Evolutionary conservation across 53 echinoderm and acorn worm genomes (phyloP).

Genomic region (Holothuria scabra): DNA sequence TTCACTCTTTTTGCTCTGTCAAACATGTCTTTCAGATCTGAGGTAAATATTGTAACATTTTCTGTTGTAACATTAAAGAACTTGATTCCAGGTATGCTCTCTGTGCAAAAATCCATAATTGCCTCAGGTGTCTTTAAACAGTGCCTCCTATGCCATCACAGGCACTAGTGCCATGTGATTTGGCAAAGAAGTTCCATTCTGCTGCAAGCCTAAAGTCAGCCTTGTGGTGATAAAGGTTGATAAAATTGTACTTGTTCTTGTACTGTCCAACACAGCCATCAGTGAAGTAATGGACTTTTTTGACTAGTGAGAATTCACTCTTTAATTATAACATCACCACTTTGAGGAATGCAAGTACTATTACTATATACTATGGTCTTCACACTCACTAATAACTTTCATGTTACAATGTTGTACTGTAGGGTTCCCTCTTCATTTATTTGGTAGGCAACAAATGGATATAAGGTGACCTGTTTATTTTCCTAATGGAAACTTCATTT

Average conservation of each 20-base stretch:
- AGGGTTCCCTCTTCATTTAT: constrained; percentile 47
- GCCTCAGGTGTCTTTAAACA: constrained; percentile 51
- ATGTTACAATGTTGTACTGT: constrained; percentile 57
- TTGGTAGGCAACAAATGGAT: constrained; percentile 57
- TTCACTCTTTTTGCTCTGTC: constrained; percentile 48
- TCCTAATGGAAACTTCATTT: constrained; percentile 70
- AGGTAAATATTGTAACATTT: constrained; percentile 17
- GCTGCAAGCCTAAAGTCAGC: constrained; percentile 58
- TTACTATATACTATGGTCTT: constrained; percentile 53
- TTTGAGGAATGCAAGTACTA: constrained; percentile 60
- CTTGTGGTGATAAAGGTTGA: constrained; percentile 45
- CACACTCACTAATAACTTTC: constrained; percentile 62
- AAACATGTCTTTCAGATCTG: constrained; percentile 44
- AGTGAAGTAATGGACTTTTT: constrained; percentile 57
- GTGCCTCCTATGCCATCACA: constrained; percentile 76
- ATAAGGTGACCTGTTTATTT: constrained; percentile 61
- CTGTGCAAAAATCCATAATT: constrained; percentile 52
- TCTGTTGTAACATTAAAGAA: constrained; percentile 67
- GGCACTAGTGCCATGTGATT: constrained; percentile 69
- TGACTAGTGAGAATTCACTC: constrained; percentile 6
- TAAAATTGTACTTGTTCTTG: constrained; percentile 63
- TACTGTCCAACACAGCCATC: constrained; percentile 69
- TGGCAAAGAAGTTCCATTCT: constrained; percentile 68
- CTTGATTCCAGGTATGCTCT: constrained; percentile 61
- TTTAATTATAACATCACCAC: constrained; percentile 38